These are phyloP conservation scores for Haemorhous mexicanus DNA, from an alignment of 2,113 vertebrate genomes.

Conservation along the genomic window DNA sequence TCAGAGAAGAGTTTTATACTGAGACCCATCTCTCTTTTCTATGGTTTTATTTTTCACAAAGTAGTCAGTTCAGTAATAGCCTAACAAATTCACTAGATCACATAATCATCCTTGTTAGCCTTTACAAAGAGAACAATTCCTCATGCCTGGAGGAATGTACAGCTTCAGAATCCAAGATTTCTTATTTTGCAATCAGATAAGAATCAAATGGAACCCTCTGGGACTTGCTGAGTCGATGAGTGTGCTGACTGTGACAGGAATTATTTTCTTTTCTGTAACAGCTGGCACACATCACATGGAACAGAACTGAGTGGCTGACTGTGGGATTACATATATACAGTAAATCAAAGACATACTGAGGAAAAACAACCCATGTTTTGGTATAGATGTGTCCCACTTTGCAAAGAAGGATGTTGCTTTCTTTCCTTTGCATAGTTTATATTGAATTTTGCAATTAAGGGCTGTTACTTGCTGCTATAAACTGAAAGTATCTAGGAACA, in stretches of 20 bases:
- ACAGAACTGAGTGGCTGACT: not conserved
- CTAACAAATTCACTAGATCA: not conserved
- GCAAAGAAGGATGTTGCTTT: not conserved
- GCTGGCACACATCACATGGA: not conserved
- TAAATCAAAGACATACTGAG: not conserved
- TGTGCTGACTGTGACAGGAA: not conserved
- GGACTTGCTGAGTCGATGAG: not conserved
- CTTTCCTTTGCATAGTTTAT: not conserved
- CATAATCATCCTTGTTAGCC: not conserved
- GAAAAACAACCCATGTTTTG: not conserved
- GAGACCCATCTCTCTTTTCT: not conserved
- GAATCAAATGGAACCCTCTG: not conserved
- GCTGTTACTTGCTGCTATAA: not conserved
- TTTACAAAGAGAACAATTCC: not conserved
- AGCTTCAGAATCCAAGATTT: not conserved
- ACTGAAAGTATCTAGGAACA: not conserved
- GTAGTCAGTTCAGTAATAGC: not conserved
- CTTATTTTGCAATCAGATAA: not conserved
- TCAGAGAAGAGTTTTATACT: not conserved
- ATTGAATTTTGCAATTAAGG: not conserved
- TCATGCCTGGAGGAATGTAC: not conserved
- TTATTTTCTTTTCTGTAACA: not conserved
- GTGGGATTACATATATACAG: not conserved
- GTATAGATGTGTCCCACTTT: not conserved
- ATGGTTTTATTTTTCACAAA: not conserved